Percentiles rank a stretch among this genome's conserved stretches.
Conservation (phyloP, 1,140 invertebrate species). For the Macrotrachela quadricornifera region DNA sequence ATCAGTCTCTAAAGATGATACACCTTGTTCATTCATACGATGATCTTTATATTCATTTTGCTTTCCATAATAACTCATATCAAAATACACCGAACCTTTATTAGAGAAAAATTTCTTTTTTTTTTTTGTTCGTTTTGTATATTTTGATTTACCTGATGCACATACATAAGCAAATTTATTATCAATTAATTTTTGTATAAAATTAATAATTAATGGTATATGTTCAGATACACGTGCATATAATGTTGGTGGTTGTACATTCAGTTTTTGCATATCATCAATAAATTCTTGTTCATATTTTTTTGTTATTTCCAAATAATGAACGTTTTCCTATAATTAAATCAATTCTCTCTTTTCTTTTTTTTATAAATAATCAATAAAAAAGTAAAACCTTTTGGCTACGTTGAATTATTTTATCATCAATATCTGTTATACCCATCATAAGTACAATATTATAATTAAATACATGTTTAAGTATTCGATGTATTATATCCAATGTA, state of each 20-base stretch:
- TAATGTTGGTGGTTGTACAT: constrained; percentile 45
- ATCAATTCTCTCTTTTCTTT: constrained; percentile 2
- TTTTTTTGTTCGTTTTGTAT: constrained; percentile 46
- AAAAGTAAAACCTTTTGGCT: constrained; percentile 33
- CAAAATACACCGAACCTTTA: too few relatives aligned
- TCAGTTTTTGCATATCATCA: constrained; percentile 48
- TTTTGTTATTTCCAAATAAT: constrained; percentile 39
- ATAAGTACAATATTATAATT: constrained; percentile 51
- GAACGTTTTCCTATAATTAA: constrained; percentile 18
- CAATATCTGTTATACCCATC: constrained; percentile 81
- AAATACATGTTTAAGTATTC: constrained; percentile 54
- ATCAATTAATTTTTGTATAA: constrained; percentile 45
- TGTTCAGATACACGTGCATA: constrained; percentile 54
- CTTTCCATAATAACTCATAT: too few relatives aligned
- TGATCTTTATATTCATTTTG: too few relatives aligned
- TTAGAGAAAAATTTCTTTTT: constrained; percentile 12
- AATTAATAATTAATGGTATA: constrained; percentile 50
- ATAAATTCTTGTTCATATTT: constrained; percentile 61
- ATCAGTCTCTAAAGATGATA: too few relatives aligned
- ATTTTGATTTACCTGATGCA: constrained; percentile 54
- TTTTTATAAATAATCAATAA: background rate
- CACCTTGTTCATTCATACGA: too few relatives aligned
- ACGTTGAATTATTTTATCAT: constrained; percentile 73
- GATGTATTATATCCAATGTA: constrained; percentile 59
- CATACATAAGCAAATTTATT: constrained; percentile 44